phyloP scores from a whole-genome alignment of 2,797 vertebrate genomes.

The Aeoliscus strigatus region DNA sequence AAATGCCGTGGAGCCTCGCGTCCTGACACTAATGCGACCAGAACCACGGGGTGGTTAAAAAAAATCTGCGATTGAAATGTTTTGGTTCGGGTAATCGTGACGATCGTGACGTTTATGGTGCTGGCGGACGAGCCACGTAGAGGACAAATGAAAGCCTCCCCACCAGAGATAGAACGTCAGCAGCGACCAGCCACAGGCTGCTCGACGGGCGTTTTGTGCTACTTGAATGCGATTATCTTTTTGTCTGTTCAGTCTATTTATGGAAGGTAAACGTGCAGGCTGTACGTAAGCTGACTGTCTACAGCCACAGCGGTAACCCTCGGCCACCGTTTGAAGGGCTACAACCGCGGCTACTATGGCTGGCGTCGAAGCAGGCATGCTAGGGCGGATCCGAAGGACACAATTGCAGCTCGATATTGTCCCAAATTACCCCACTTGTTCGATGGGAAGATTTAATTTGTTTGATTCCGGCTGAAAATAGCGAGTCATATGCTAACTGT shows the following conservation, averaged over 20 bases:
- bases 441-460: accelerated
- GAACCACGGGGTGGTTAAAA: slow-evolving; percentile 4
- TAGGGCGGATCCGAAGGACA: slow-evolving; percentile 27
- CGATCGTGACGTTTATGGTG: slow-evolving; percentile 60
- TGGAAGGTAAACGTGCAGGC: slow-evolving; percentile 56
- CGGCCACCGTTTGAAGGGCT: neutral
- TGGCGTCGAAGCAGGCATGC: slow-evolving; percentile 25
- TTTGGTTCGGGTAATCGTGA: slow-evolving; percentile 41
- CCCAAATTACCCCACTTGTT: neutral
- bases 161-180: slow-evolving; percentile 57
- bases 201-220: slow-evolving; percentile 53
- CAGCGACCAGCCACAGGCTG: slow-evolving; percentile 34
- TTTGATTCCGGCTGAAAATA: neutral
- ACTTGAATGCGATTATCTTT: slow-evolving; percentile 56
- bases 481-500: accelerated
- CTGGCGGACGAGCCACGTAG: slow-evolving; percentile 50
- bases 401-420: slow-evolving; percentile 3
- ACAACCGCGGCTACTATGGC: slow-evolving; percentile 28
- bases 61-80: slow-evolving; percentile 14
- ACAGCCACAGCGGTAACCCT: neutral
- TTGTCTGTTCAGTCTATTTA: slow-evolving; percentile 69
- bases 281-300: slow-evolving; percentile 30
- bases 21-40: slow-evolving; percentile 5
- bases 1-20: slow-evolving; percentile 17
- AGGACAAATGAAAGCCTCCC: slow-evolving; percentile 60